Conservation (phyloP, 2,113 vertebrate genomes). For the Ctenomys sociabilis region DNA sequence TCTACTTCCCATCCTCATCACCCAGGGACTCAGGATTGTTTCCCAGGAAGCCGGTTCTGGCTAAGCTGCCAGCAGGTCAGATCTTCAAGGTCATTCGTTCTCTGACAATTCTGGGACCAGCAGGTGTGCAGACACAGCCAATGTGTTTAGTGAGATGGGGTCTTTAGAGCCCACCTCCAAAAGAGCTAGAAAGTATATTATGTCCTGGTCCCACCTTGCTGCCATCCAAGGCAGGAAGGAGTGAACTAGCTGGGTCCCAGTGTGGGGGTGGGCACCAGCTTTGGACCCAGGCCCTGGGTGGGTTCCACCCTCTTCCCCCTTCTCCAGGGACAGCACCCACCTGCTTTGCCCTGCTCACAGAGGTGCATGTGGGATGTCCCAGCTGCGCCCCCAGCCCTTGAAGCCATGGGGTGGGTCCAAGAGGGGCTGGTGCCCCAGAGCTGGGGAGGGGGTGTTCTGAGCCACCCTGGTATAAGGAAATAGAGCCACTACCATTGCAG, state of each 20-base stretch:
- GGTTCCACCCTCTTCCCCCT: no score
- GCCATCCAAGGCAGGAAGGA: background rate
- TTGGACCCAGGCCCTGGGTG: background rate
- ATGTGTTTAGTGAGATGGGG: background rate
- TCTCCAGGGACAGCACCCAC: background rate
- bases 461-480: background rate
- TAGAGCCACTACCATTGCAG: fast-evolving
- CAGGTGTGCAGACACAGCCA: fast-evolving
- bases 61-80: background rate
- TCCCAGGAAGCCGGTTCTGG: background rate
- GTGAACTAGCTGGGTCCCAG: background rate
- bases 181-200: fast-evolving
- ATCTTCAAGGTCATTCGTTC: background rate
- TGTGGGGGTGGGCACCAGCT: fast-evolving
- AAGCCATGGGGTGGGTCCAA: background rate
- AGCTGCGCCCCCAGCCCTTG: background rate
- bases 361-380: fast-evolving
- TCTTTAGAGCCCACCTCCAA: no score
- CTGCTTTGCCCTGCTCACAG: fast-evolving
- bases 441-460: background rate
- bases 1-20: fast-evolving
- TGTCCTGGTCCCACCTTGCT: fast-evolving
- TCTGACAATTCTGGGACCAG: background rate
- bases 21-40: background rate
- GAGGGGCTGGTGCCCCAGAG: background rate